Percentiles rank a stretch among this genome's conserved stretches.
These are phyloP conservation scores for Anoplius nigerrimus DNA, from an alignment of 2,888 invertebrate species.

Conservation along the genomic window DNA sequence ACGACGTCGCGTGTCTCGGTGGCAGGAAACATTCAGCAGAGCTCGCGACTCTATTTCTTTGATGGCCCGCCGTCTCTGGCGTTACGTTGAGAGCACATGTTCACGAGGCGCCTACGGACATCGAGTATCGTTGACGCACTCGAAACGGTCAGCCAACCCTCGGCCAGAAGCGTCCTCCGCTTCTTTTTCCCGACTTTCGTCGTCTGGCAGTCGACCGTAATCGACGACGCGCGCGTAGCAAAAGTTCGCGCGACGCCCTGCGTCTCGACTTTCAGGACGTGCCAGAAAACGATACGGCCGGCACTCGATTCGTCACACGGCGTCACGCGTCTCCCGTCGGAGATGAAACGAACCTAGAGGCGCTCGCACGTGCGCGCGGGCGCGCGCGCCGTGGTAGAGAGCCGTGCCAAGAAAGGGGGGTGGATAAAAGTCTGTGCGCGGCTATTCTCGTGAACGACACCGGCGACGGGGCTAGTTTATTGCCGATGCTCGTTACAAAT, in stretches of 20 bases:
- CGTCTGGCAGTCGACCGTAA: background rate
- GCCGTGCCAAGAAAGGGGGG: too few species aligned
- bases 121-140: background rate
- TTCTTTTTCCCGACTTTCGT: background rate
- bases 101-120: background rate
- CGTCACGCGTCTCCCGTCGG: background rate
- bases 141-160: background rate
- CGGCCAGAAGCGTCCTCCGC: too few species aligned
- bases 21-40: background rate
- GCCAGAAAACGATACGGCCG: too few species aligned
- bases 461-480: too few species aligned
- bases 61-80: background rate
- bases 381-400: too few species aligned
- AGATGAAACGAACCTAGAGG: too few species aligned
- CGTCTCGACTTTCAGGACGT: background rate
- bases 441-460: too few species aligned
- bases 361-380: too few species aligned
- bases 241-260: background rate
- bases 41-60: background rate
- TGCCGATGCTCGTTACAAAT: too few species aligned
- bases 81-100: background rate
- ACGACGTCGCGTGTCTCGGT: constrained; percentile 3
- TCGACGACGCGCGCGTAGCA: background rate
- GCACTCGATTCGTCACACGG: background rate
- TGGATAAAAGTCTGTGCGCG: too few species aligned